phyloP scores from a whole-genome alignment of 2,797 vertebrate species.

The Poecilia wingei region DNA sequence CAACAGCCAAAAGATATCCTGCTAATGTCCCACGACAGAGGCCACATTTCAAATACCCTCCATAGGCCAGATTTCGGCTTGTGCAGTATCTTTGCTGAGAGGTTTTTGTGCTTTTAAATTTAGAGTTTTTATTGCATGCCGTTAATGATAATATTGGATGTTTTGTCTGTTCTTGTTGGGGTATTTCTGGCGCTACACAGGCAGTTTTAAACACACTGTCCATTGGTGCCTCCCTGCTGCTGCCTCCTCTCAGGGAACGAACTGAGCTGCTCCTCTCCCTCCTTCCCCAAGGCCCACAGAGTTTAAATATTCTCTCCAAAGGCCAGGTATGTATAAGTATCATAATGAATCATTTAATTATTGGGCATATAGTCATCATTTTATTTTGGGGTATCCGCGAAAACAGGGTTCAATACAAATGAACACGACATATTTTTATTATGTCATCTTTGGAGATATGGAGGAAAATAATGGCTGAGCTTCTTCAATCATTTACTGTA shows the following conservation, averaged over 20 bases:
- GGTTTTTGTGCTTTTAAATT: neutral
- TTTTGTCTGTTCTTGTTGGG: constrained; percentile 24
- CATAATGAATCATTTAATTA: neutral
- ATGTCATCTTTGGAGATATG: neutral
- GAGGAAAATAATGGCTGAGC: neutral
- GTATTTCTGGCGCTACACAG: constrained; percentile 59
- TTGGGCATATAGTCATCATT: neutral
- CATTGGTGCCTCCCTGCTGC: constrained; percentile 83
- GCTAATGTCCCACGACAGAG: neutral
- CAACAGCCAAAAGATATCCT: neutral
- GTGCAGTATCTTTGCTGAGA: neutral
- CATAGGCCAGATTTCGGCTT: neutral
- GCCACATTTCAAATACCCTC: neutral
- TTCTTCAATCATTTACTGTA: too few species aligned
- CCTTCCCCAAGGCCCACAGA: constrained; percentile 86
- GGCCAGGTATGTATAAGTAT: constrained; percentile 77
- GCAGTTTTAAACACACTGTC: constrained; percentile 85
- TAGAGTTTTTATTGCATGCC: constrained; percentile 4
- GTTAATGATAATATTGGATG: neutral
- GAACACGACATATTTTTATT: neutral
- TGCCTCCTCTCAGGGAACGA: constrained; percentile 86
- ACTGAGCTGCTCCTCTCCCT: constrained; percentile 86
- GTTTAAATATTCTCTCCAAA: constrained; percentile 85
- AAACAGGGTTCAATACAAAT: neutral
- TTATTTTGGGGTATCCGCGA: neutral